These are phyloP conservation scores for Falcunculus frontatus DNA, from an alignment of 2,113 vertebrate genomes.

Conservation along the genomic window DNA sequence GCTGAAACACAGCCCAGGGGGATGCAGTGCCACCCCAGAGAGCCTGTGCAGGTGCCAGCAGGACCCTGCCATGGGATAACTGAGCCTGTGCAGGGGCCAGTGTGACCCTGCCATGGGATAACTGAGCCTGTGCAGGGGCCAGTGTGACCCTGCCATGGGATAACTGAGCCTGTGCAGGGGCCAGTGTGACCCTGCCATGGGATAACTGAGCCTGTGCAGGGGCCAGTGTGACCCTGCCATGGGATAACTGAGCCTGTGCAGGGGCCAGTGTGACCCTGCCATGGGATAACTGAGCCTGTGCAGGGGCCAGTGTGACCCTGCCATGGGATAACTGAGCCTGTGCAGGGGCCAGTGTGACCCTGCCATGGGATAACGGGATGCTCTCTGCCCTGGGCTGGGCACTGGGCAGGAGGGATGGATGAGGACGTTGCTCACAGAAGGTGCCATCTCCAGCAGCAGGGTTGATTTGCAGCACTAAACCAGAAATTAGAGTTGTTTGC, in stretches of 20 bases:
- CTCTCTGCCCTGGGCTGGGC: background rate
- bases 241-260: background rate
- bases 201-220: background rate
- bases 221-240: background rate
- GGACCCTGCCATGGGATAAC: background rate
- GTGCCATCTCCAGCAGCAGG: accelerated
- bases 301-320: background rate
- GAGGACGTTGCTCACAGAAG: accelerated
- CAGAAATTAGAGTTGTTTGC: background rate
- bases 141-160: background rate
- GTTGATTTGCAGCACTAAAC: background rate
- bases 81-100: too few species aligned
- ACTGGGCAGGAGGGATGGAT: background rate
- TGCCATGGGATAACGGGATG: background rate
- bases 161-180: background rate
- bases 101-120: background rate
- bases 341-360: background rate
- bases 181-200: too few species aligned
- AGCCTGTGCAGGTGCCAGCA: background rate
- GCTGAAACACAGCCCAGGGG: background rate
- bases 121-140: too few species aligned
- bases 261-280: background rate
- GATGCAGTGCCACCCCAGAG: background rate
- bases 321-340: background rate
- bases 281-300: background rate